phyloP scores from a whole-genome alignment of 2,113 vertebrate species.

The Aegotheles bennettii region DNA sequence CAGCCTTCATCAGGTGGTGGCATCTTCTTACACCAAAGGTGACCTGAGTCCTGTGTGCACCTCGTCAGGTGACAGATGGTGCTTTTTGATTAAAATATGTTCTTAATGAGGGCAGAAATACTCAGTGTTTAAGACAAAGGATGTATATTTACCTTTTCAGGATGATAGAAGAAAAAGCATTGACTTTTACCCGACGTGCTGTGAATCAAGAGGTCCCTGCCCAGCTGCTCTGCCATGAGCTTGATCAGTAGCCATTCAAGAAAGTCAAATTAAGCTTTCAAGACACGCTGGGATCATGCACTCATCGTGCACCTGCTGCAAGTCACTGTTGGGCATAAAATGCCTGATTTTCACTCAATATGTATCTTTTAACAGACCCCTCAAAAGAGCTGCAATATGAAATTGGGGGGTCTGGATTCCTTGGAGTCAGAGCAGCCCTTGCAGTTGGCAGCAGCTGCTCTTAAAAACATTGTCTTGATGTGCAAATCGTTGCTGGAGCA shows the following conservation, averaged over 20 bases:
- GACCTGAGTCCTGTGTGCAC: too few relatives aligned
- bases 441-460: accelerated
- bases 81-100: background rate
- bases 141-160: background rate
- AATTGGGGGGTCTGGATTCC: accelerated
- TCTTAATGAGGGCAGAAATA: background rate
- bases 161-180: background rate
- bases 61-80: background rate
- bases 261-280: background rate
- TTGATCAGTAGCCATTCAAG: background rate
- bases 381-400: too few relatives aligned
- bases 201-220: background rate
- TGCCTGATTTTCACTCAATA: accelerated
- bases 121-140: background rate
- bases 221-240: background rate
- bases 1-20: too few relatives aligned
- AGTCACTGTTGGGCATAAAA: background rate
- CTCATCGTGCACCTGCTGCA: background rate
- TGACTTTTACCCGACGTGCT: background rate
- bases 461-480: accelerated
- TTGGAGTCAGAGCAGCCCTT: background rate
- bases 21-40: background rate
- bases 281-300: accelerated
- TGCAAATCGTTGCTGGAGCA: background rate
- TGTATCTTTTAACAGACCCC: accelerated